Percentiles rank a stretch among this genome's conserved stretches.
These are phyloP conservation scores for Nematostella vectensis DNA, from an alignment of 92 coral and sea anemone species.

Conservation along the genomic window DNA sequence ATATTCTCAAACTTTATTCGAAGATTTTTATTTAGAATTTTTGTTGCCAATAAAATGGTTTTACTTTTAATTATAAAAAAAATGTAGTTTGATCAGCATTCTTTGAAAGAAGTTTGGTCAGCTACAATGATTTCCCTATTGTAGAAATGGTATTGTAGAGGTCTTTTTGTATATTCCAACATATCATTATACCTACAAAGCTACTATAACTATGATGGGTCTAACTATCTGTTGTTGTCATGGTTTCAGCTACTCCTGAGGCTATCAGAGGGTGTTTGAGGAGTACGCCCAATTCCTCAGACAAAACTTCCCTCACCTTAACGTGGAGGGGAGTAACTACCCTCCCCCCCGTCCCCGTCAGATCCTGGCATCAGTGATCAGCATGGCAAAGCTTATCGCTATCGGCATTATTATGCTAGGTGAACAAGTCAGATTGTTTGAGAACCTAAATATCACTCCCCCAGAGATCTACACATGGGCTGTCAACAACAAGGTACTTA, in stretches of 20 bases:
- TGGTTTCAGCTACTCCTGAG: constrained; percentile 91
- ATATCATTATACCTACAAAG: no score
- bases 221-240: no score
- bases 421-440: constrained; percentile 68
- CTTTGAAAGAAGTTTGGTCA: no score
- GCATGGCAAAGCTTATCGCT: constrained; percentile 57
- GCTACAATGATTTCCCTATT: no score
- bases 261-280: constrained; percentile 97
- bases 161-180: no score
- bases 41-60: no score
- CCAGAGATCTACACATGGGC: constrained; percentile 87
- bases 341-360: constrained; percentile 96
- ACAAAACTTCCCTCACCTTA: constrained; percentile 83
- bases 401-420: constrained; percentile 82
- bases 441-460: constrained; percentile 60
- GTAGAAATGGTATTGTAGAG: no score
- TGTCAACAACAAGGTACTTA: constrained; percentile 87
- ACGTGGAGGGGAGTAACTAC: constrained; percentile 86
- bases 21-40: no score
- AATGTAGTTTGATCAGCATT: no score
- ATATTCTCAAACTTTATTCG: no score
- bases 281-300: constrained; percentile 92
- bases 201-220: no score
- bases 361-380: constrained; percentile 66
- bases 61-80: no score